phyloP scores from a whole-genome alignment of 2,888 invertebrate species.

The Sarcophaga subvicina region DNA sequence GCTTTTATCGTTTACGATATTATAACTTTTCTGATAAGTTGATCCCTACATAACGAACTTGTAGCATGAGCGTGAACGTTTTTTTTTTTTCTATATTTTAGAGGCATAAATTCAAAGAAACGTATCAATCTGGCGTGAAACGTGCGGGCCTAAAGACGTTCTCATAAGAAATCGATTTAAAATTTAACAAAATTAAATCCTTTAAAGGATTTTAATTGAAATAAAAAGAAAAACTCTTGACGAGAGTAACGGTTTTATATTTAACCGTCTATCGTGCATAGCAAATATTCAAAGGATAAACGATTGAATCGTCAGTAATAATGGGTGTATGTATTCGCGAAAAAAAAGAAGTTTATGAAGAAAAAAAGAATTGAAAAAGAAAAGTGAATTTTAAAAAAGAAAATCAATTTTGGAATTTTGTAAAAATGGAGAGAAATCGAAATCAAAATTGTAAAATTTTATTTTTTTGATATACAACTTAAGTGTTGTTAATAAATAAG shows the following conservation, averaged over 20 bases:
- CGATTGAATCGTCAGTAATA: not conserved
- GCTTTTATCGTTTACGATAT: conserved; percentile 65
- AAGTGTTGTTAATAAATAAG: no score
- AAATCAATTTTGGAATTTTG: no score
- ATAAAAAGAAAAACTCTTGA: not conserved
- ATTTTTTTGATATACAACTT: no score
- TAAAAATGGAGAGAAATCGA: no score
- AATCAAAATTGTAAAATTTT: no score
- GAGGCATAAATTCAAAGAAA: conserved; percentile 40
- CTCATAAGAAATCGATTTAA: conserved; percentile 7
- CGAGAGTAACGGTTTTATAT: no score
- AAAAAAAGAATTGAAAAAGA: not conserved
- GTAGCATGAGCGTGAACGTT: not conserved
- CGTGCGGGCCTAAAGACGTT: conserved; percentile 71
- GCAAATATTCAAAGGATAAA: conserved; percentile 11
- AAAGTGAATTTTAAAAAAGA: no score
- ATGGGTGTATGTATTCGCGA: conserved; percentile 58
- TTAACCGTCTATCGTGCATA: no score
- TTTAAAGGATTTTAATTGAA: conserved; percentile 13
- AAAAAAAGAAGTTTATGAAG: not conserved
- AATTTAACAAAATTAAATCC: conserved; percentile 22
- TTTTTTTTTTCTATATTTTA: conserved; percentile 69
- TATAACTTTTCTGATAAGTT: conserved; percentile 56
- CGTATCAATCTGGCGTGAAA: conserved; percentile 71
- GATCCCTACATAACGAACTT: not conserved